Evolutionary conservation across 2,113 vertebrate genomes (phyloP), one percentile per base, ranked within the genome.

Genomic region (Neolamprologus sp.): DNA sequence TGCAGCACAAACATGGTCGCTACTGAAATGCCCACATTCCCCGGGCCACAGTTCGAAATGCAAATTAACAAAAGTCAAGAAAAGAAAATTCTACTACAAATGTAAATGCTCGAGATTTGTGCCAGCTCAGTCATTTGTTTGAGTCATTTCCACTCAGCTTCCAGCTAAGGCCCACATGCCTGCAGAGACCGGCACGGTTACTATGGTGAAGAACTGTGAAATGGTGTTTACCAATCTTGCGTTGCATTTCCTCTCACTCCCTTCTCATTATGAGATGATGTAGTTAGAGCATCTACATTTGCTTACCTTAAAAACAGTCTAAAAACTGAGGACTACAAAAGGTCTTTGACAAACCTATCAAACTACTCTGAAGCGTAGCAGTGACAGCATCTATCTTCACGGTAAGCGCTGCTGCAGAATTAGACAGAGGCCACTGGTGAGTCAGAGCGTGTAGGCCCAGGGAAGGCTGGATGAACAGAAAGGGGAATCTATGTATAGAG

Each of bases 371-470:
- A 58, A 82, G 30, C 12, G 65, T 33, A 47, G 19, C 54, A 33
- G 26, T 10, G 81, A 68, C 11, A 14, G 13, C 45, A 13, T 60
- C 79, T 80, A 7, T 87, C 68, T 83, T 85, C 28, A 73, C 73
- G 65, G 80, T 14, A 21, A n/a, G 16, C 6, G 37, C 17, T 79
- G 79, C 11, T 55, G 68, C 7, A 40, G 86, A 81, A 49, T 28
- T 28, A 35, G 80, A 12, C 53, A 17, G 53, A 49, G 57, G 75
- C 63, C 79, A 80, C 6, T 51, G 54, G 75, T 94, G 94, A 94
- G 89, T 94, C 93, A 95, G 19, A 89, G 82, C 7, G 80, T 89
- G 94, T 92, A 87, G 93, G 93, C 86, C 84, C 28, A 30, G 4
- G 40, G 47, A 81, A 89, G 49, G 85, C 68, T 42, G 37, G 71